Evolutionary conservation across 2,113 vertebrate genomes (phyloP).

Genomic region (Myiozetetes cayanensis): DNA sequence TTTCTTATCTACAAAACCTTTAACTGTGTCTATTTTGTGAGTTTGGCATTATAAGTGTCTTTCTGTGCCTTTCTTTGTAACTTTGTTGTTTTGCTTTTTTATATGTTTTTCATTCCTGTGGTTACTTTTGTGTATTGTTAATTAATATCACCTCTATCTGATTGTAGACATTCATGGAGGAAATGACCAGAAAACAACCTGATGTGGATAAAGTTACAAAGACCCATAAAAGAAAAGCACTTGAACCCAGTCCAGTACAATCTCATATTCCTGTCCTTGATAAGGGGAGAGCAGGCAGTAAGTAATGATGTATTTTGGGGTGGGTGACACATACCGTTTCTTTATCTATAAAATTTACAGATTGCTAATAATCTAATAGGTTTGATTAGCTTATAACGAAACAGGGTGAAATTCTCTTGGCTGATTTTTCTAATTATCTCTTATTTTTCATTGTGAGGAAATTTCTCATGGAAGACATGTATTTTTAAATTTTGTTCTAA

Average conservation of each 20-base stretch:
- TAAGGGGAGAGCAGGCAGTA: slow-evolving; percentile 90
- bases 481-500: neutral
- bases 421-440: neutral
- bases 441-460: neutral
- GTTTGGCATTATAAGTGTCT: neutral
- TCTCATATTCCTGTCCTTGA: slow-evolving; percentile 94
- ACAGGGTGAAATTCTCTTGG: neutral
- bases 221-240: slow-evolving; percentile 91
- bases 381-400: neutral
- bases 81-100: neutral
- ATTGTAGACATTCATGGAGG: slow-evolving; percentile 93
- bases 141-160: neutral
- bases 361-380: neutral
- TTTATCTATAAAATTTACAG: neutral
- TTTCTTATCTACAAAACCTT: neutral
- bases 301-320: slow-evolving; percentile 49
- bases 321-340: neutral
- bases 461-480: neutral
- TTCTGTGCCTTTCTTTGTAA: neutral
- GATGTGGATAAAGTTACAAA: slow-evolving; percentile 98
- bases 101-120: neutral
- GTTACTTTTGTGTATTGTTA: neutral
- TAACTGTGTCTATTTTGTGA: neutral
- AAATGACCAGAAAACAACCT: slow-evolving; percentile 99
- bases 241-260: slow-evolving; percentile 76